A percentile compares a stretch with the other conserved stretches of the same genome.
Conservation (phyloP, 2,888 invertebrate species). For the Dicyrtomina minuta region DNA sequence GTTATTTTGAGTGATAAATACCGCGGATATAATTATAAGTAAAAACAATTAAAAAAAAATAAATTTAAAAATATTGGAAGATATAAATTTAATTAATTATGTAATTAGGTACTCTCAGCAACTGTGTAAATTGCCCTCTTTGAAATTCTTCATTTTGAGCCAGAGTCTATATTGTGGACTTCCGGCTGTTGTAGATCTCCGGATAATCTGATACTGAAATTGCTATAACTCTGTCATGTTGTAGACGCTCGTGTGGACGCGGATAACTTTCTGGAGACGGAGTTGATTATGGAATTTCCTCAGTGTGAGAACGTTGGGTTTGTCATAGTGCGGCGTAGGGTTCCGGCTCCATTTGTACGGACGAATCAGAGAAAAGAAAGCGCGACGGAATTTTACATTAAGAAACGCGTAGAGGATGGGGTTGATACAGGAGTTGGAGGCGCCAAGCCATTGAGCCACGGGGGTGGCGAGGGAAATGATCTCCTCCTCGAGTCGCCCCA, state of each 20-base stretch:
- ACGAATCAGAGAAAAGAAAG: constrained; percentile 36
- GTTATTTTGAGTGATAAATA: no score
- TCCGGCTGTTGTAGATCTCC: no score
- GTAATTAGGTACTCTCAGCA: no score
- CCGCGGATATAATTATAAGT: no score
- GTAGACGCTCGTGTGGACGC: constrained; percentile 9
- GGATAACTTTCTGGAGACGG: not conserved
- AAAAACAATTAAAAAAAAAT: no score
- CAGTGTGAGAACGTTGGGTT: constrained; percentile 25
- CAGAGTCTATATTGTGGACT: not conserved
- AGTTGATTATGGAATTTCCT: constrained; percentile 16
- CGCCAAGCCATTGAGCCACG: constrained; percentile 61
- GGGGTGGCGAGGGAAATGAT: constrained; percentile 57
- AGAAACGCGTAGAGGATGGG: constrained; percentile 58
- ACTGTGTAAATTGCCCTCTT: no score
- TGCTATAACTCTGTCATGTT: constrained; percentile 13
- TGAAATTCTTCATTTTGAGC: no score
- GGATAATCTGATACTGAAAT: no score
- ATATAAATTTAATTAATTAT: no score
- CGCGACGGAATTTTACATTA: constrained; percentile 45
- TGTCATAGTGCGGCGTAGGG: constrained; percentile 36
- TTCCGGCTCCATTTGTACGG: constrained; percentile 33
- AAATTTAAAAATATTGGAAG: no score
- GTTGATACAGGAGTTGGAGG: constrained; percentile 63
- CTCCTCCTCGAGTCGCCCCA: constrained; percentile 53